Evolutionary conservation across 2,113 vertebrate genomes (phyloP).

Genomic region (Erythrolamprus reginae): DNA sequence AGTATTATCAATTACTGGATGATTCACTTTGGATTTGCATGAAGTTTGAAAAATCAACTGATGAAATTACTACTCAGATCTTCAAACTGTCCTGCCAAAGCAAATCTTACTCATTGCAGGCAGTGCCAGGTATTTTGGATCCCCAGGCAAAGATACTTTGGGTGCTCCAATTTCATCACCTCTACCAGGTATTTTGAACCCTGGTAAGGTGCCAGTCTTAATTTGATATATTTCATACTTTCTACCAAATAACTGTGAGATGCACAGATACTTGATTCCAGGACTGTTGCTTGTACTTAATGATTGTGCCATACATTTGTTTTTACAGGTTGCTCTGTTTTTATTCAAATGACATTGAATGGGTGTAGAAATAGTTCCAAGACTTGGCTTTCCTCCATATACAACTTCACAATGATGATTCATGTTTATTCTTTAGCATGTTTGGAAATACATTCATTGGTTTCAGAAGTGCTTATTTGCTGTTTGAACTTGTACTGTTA

Average conservation of each 20-base stretch:
- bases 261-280: not conserved
- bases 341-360: not conserved
- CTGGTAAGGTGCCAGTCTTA: not conserved
- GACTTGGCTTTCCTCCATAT: not conserved
- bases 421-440: not conserved
- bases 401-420: not conserved
- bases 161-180: not conserved
- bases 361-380: not conserved
- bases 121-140: slow-evolving; percentile 1
- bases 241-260: not conserved
- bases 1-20: slow-evolving; percentile 6
- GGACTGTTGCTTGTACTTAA: not conserved
- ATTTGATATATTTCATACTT: not conserved
- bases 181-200: not conserved
- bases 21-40: slow-evolving; percentile 12
- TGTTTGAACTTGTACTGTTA: not conserved
- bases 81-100: not conserved
- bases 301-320: not conserved
- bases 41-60: not conserved
- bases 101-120: not conserved
- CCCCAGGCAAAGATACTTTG: not conserved
- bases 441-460: not conserved
- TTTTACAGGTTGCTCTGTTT: not conserved
- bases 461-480: not conserved
- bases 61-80: not conserved